phyloP scores from a whole-genome alignment of 2,113 vertebrate species.

The Cavia aperea region DNA sequence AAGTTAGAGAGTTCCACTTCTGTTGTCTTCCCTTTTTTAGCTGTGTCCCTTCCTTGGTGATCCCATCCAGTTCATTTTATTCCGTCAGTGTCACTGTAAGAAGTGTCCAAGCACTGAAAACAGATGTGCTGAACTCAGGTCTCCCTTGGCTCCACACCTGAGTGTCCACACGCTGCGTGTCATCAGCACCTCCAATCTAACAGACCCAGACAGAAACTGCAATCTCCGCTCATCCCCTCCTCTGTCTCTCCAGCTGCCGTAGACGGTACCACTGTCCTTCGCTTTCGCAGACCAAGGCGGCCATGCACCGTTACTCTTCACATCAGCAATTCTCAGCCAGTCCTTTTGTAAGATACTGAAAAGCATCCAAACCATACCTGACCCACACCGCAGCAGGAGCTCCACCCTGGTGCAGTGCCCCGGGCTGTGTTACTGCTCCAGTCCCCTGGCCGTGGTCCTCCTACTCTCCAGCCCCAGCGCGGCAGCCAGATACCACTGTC shows the following conservation, averaged over 20 bases:
- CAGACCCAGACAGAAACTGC: neutral
- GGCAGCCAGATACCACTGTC: too few relatives aligned
- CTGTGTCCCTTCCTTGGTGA: neutral
- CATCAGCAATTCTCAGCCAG: neutral
- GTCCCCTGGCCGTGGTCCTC: too few relatives aligned
- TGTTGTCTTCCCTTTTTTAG: too few relatives aligned
- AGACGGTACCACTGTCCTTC: neutral
- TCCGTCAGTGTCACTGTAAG: neutral
- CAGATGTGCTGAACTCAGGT: neutral
- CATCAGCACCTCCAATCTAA: neutral
- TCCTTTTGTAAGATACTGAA: neutral
- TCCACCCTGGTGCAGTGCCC: too few relatives aligned
- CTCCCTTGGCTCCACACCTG: neutral
- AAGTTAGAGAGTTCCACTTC: neutral
- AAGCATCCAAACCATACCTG: too few relatives aligned
- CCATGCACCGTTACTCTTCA: neutral
- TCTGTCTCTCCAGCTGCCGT: neutral
- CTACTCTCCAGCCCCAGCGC: neutral
- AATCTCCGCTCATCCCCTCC: neutral
- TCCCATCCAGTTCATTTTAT: neutral
- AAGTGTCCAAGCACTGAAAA: neutral
- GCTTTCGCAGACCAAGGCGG: neutral
- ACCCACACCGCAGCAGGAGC: neutral
- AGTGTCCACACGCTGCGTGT: neutral
- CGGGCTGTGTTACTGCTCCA: too few relatives aligned